Conservation (phyloP, 35 echinoderm and acorn worm genomes). For the Diadema setosum region DNA sequence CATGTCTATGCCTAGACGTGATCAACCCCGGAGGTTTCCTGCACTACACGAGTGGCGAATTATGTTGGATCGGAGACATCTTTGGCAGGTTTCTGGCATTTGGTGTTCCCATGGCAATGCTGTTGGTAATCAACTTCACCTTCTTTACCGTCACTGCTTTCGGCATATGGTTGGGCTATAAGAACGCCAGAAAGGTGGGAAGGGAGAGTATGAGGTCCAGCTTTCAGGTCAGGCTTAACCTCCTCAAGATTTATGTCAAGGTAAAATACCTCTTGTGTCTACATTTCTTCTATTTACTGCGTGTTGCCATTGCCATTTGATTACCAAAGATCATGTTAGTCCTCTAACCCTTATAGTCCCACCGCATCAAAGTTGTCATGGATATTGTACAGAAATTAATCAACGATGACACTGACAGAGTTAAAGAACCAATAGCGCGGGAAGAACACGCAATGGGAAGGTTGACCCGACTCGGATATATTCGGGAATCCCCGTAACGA, state of each 20-base stretch:
- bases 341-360: too few relatives aligned
- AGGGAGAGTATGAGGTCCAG: background rate
- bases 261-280: background rate
- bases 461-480: too few relatives aligned
- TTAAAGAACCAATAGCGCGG: too few relatives aligned
- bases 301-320: too few relatives aligned
- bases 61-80: slow-evolving; percentile 28
- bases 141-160: slow-evolving; percentile 1
- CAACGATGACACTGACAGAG: too few relatives aligned
- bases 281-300: too few relatives aligned
- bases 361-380: too few relatives aligned
- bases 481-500: too few relatives aligned
- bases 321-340: too few relatives aligned
- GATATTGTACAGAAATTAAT: too few relatives aligned
- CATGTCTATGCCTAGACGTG: background rate
- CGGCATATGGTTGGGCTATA: background rate
- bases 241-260: background rate
- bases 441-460: too few relatives aligned
- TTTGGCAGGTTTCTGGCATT: slow-evolving; percentile 26
- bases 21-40: background rate
- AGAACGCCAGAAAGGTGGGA: background rate
- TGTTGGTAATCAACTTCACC: slow-evolving; percentile 33
- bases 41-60: background rate
- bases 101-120: slow-evolving; percentile 36
- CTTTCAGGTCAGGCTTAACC: background rate